Percentiles rank a stretch among this genome's conserved stretches.
These are phyloP conservation scores for Synanthedon myopaeformis DNA, from an alignment of 2,888 invertebrate genomes.

Conservation along the genomic window DNA sequence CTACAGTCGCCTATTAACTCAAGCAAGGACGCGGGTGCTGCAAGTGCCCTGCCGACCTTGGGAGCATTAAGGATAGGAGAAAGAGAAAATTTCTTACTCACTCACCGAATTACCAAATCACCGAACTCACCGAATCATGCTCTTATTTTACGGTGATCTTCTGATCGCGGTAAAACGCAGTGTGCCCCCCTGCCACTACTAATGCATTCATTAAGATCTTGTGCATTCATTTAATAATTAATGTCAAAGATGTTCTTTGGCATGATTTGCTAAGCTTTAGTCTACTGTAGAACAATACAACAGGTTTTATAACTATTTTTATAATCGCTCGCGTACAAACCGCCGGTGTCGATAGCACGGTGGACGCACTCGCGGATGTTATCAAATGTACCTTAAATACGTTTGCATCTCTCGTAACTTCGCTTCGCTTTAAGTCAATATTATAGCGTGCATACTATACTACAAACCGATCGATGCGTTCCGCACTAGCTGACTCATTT, in stretches of 20 bases:
- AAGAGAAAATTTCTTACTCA: too few relatives aligned
- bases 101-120: too few relatives aligned
- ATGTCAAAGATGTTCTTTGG: slow-evolving; percentile 27
- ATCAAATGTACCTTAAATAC: slow-evolving; percentile 13
- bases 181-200: slow-evolving; percentile 12
- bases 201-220: too few relatives aligned
- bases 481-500: slow-evolving; percentile 1
- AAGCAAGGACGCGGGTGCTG: too few relatives aligned
- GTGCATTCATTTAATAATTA: slow-evolving; percentile 4
- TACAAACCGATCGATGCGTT: background rate
- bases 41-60: too few relatives aligned
- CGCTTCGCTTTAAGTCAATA: background rate
- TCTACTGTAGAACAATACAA: slow-evolving; percentile 57
- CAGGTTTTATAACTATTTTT: slow-evolving; percentile 57
- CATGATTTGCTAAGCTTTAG: background rate
- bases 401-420: background rate
- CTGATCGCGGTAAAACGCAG: slow-evolving; percentile 2
- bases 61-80: too few relatives aligned
- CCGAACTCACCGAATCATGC: too few relatives aligned
- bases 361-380: slow-evolving; percentile 32
- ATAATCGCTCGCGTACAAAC: slow-evolving; percentile 23
- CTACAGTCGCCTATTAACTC: too few relatives aligned
- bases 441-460: background rate
- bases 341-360: slow-evolving; percentile 21
- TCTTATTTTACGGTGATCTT: too few relatives aligned